Conservation (phyloP, 2,113 vertebrate species). For the Recurvirostra avosetta region DNA sequence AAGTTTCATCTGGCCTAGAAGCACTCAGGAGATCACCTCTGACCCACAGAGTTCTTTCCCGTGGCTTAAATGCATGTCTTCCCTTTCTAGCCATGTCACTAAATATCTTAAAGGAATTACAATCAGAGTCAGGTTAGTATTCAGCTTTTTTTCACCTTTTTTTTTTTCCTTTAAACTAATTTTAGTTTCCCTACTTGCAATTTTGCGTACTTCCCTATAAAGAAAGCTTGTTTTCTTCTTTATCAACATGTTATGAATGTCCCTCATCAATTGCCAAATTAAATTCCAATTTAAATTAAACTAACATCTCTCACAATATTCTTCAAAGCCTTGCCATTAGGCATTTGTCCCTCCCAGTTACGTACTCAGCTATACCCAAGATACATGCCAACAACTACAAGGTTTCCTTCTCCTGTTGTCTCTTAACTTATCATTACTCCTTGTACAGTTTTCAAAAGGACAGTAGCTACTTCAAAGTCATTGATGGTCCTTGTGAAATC, state of each 20-base stretch:
- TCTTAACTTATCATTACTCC: background rate
- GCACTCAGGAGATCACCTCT: background rate
- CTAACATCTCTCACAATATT: background rate
- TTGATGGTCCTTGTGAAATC: background rate
- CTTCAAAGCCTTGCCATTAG: constrained; percentile 5
- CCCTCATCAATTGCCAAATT: constrained; percentile 18
- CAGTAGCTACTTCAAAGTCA: background rate
- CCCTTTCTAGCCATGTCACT: background rate
- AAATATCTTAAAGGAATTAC: background rate
- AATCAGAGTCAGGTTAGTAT: background rate
- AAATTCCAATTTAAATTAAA: constrained; percentile 32
- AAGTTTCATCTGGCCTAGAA: background rate
- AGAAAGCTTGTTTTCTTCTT: background rate
- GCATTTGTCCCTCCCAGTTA: background rate
- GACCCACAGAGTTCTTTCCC: background rate
- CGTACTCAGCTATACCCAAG: background rate
- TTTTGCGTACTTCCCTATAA: background rate
- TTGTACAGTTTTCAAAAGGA: background rate
- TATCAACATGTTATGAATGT: background rate
- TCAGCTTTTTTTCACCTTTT: background rate
- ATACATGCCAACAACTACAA: background rate
- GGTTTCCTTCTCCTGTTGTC: background rate
- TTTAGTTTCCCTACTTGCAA: background rate
- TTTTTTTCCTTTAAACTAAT: background rate
- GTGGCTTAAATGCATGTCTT: background rate